A percentile compares a stretch with the other conserved stretches of the same genome.
Conservation (phyloP, 2,888 invertebrate species). For the Gymnosoma rotundatum region DNA sequence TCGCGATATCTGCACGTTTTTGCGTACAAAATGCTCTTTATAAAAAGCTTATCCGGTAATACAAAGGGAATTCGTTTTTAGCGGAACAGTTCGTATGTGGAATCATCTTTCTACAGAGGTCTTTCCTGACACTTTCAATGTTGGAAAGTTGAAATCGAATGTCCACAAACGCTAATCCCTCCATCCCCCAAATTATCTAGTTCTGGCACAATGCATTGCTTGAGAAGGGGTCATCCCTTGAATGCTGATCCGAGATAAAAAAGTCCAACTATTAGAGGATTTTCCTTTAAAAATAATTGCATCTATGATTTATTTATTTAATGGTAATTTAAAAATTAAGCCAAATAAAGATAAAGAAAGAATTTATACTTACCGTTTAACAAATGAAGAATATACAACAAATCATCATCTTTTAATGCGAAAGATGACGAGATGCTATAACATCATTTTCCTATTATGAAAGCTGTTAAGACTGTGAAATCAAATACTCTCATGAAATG, state of each 20-base stretch:
- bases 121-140: too few species aligned
- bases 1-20: too few species aligned
- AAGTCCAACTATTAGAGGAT: conserved; percentile 14
- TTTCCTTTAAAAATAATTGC: conserved; percentile 56
- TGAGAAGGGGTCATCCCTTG: too few species aligned
- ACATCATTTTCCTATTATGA: conserved; percentile 30
- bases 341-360: conserved; percentile 36
- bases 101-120: too few species aligned
- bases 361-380: background rate
- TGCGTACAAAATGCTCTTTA: too few species aligned
- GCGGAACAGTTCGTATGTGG: too few species aligned
- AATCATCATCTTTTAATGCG: conserved; percentile 1
- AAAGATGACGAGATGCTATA: background rate
- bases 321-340: conserved; percentile 34
- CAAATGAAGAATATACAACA: conserved; percentile 28
- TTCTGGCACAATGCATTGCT: too few species aligned
- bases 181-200: too few species aligned
- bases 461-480: conserved; percentile 28
- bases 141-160: too few species aligned
- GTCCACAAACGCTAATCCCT: too few species aligned
- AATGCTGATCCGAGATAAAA: background rate
- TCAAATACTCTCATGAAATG: conserved; percentile 13
- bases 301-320: conserved; percentile 57
- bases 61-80: too few species aligned
- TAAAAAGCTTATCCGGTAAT: too few species aligned